These are phyloP conservation scores for Ara ararauna DNA, from an alignment of 2,797 vertebrate species.

Conservation along the genomic window DNA sequence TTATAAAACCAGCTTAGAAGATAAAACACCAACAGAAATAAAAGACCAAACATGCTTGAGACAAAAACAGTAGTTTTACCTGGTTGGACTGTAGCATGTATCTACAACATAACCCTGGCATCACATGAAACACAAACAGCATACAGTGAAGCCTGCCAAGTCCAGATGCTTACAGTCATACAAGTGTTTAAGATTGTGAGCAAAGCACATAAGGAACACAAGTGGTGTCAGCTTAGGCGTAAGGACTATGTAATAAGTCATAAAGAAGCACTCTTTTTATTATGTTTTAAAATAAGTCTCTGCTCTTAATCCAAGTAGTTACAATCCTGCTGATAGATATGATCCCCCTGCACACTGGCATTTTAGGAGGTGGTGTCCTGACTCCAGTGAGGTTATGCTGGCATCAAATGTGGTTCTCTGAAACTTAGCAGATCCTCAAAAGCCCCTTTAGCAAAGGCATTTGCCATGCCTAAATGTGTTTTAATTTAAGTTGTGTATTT, in stretches of 20 bases:
- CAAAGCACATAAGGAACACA: not conserved
- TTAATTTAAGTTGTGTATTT: not conserved
- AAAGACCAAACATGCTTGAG: not conserved
- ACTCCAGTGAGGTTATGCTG: not conserved
- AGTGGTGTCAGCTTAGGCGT: not conserved
- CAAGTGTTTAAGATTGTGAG: not conserved
- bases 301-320: not conserved
- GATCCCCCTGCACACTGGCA: rapidly evolving
- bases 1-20: not conserved
- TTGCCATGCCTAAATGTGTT: not conserved
- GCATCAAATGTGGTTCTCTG: not conserved
- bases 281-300: not conserved
- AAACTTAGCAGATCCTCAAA: not conserved
- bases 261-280: not conserved
- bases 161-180: not conserved
- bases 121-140: not conserved
- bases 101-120: not conserved
- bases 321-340: not conserved
- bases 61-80: not conserved
- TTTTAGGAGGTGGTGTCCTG: not conserved
- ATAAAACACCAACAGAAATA: not conserved
- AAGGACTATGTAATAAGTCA: not conserved
- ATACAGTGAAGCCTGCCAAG: not conserved
- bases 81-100: not conserved
- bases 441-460: not conserved